phyloP scores from a whole-genome alignment of 2,888 invertebrate genomes.

The Pristionchus japonicus region DNA sequence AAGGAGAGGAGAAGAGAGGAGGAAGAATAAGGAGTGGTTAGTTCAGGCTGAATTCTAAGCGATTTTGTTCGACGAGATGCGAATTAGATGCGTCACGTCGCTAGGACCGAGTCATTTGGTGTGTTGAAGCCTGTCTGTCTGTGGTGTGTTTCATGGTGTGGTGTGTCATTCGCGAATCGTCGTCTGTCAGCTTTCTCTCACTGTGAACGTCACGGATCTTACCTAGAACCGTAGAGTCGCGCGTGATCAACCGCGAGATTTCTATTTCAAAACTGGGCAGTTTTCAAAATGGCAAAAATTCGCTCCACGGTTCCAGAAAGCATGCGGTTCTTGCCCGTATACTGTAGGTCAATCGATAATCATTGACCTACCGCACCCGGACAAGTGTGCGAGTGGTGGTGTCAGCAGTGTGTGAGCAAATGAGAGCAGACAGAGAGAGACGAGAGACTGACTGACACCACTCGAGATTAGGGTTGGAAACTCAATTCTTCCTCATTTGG shows the following conservation, averaged over 20 bases:
- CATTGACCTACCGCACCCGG: not conserved
- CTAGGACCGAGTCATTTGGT: constrained; percentile 5
- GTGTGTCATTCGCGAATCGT: not conserved
- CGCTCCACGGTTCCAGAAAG: constrained; percentile 42
- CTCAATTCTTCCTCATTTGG: no score
- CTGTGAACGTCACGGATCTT: constrained; percentile 38
- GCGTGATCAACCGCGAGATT: constrained; percentile 37
- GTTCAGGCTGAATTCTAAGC: constrained; percentile 34
- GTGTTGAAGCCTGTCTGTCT: not conserved
- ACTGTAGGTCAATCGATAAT: not conserved
- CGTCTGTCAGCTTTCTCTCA: constrained; percentile 13
- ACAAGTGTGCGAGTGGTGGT: constrained; percentile 26
- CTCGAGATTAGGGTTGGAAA: not conserved
- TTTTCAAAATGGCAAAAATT: not conserved
- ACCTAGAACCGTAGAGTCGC: not conserved
- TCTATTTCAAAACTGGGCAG: not conserved
- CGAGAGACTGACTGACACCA: constrained; percentile 25
- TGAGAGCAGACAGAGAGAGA: not conserved
- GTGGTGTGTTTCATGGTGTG: not conserved
- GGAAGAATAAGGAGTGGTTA: not conserved
- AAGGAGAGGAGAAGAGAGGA: not conserved
- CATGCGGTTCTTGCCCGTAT: not conserved
- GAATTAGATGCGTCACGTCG: constrained; percentile 26
- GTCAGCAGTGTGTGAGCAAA: constrained; percentile 1
- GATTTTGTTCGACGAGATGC: constrained; percentile 21